Evolutionary conservation across 2,113 vertebrate genomes (phyloP).

Genomic region (Scalopus aquaticus): DNA sequence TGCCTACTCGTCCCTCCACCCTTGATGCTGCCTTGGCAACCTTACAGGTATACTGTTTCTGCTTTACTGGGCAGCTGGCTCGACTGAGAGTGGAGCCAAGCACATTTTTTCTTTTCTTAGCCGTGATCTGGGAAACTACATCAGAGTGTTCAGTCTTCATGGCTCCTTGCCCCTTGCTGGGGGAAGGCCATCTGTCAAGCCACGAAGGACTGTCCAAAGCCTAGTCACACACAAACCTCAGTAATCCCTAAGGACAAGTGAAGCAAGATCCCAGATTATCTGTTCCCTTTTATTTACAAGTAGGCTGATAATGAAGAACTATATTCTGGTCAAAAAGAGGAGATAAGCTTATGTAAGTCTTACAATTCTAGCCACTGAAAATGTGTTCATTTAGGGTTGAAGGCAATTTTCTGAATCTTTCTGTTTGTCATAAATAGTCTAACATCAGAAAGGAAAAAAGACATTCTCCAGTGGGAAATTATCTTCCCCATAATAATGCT

Average conservation of each 20-base stretch:
- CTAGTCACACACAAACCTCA: not conserved
- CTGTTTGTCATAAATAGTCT: constrained; percentile 27
- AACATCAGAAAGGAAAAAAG: not conserved
- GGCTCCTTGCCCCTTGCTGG: not conserved
- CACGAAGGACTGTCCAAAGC: not conserved
- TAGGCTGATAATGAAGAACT: not conserved
- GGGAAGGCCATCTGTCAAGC: constrained; percentile 15
- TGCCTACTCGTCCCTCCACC: constrained; percentile 34
- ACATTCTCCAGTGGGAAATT: not conserved
- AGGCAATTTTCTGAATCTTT: constrained; percentile 15
- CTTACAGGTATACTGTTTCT: constrained; percentile 45
- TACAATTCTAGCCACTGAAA: not conserved
- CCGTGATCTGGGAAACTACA: not conserved
- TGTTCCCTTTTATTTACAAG: constrained; percentile 5
- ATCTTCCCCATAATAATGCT: not conserved
- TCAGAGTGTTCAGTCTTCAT: not conserved
- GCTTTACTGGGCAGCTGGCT: constrained; percentile 11
- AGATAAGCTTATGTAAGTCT: not conserved
- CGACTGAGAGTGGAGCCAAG: not conserved
- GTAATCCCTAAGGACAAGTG: not conserved
- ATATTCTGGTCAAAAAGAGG: not conserved
- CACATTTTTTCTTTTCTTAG: constrained; percentile 22
- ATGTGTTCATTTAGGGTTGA: not conserved
- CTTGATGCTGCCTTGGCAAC: constrained; percentile 47
- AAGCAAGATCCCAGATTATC: not conserved